Evolutionary conservation across 2,888 invertebrate species (phyloP), one percentile per base, ranked within the genome.

Genomic region (Phrixothrix hirtus): DNA sequence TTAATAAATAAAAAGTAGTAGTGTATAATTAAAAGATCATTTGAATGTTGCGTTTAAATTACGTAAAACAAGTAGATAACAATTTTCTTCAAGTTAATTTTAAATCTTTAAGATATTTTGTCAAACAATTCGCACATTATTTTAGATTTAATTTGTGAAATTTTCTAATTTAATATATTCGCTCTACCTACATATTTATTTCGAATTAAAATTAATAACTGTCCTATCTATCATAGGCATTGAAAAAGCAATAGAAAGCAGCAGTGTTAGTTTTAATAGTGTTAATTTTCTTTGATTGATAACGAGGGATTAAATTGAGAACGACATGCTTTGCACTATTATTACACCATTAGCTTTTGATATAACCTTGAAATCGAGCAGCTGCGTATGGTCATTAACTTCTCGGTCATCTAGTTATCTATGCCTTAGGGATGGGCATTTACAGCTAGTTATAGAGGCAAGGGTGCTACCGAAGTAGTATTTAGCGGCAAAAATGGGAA

Each of bases 391-490:
- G 47, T 57, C 44, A 49, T 53, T 53, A 57, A 34, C 42, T 49
- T 50, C 36, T 55, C 35, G 31, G 44, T 31, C 41, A 41, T 44
- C 57, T 50, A 57, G 53, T 52, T 53, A 49, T 26, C 26, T 17
- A 30, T 44, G 44, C 48, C 58, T 41, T 35, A 36, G 49, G 58
- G 58, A 38, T 55, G 53, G 57, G 57, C 53, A 58, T 55, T 58
- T 60, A 57, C 46, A 45, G 59, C 58, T 58, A 57, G 57, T 60
- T 60, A 60, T 11, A 44, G 27, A 47, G 48, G 59, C 59, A 50
- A 61, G 60, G 60, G 61, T 58, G 60, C 62, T 59, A 58, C 62
- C 52, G 62, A 57, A 45, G 57, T 58, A 42, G 53, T 59, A 52
- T 55, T 59, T 59, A 59, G 36, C 41, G 29, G 7, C 30, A 50